Conservation (phyloP, 2,797 vertebrate species). For the Pteronotus mesoamericanus region DNA sequence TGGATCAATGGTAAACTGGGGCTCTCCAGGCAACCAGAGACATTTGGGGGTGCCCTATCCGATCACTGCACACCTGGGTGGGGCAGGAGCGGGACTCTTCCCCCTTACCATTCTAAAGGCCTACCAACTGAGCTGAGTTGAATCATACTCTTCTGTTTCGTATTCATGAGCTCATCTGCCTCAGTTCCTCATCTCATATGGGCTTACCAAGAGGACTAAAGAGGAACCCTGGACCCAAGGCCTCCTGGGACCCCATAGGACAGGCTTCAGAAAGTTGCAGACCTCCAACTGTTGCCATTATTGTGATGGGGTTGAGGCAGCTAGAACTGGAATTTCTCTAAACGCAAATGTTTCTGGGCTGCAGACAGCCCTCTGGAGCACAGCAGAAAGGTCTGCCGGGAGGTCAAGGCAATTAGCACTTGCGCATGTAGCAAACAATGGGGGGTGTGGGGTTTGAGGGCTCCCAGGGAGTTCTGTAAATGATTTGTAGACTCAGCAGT, state of each 20-base stretch:
- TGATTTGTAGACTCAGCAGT: neutral
- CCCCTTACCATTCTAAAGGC: fast-evolving
- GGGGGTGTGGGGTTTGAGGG: fast-evolving
- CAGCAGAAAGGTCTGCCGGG: fast-evolving
- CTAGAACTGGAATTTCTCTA: neutral
- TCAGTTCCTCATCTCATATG: neutral
- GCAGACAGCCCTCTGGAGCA: too few relatives aligned
- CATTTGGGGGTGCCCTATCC: neutral
- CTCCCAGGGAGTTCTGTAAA: neutral
- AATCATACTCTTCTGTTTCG: neutral
- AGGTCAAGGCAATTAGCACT: neutral
- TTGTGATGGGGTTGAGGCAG: neutral
- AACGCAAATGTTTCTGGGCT: neutral
- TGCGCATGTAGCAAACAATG: neutral
- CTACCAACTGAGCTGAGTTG: neutral
- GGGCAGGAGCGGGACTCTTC: fast-evolving
- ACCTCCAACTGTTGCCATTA: neutral
- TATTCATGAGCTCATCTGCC: neutral
- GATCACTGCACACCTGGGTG: fast-evolving
- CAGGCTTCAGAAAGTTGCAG: neutral
- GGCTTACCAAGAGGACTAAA: neutral
- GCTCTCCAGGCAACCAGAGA: neutral
- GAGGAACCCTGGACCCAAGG: neutral
- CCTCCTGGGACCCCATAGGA: neutral
- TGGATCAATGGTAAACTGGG: neutral